A percentile compares a stretch with the other conserved stretches of the same genome.
These are phyloP conservation scores for Propithecus perrieri DNA, from an alignment of 2,797 vertebrate species.

Conservation along the genomic window DNA sequence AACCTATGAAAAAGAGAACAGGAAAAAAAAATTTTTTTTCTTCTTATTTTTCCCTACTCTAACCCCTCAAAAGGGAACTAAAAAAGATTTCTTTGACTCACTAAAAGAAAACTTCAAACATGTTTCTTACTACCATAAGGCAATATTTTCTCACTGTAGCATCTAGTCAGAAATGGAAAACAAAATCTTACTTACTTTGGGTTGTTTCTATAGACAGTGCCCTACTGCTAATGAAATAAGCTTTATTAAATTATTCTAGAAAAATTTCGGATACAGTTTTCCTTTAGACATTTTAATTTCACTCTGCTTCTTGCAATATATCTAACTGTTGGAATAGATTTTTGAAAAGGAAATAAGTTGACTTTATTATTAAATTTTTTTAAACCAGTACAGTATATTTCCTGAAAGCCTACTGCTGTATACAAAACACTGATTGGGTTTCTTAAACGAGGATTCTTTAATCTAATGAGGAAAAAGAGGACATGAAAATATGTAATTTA, in stretches of 20 bases:
- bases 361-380: not conserved
- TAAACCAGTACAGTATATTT: not conserved
- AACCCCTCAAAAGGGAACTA: not conserved
- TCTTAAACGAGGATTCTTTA: not conserved
- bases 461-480: not conserved
- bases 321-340: not conserved
- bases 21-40: not conserved
- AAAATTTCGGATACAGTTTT: not conserved
- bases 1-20: not conserved
- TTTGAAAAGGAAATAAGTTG: not conserved
- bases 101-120: conserved; percentile 5
- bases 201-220: not conserved
- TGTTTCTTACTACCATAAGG: not conserved
- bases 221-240: not conserved
- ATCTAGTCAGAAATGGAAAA: conserved; percentile 20
- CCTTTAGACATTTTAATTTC: not conserved
- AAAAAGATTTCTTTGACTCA: not conserved
- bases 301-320: not conserved
- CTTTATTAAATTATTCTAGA: not conserved
- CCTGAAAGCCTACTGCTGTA: not conserved
- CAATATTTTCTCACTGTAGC: not conserved
- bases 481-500: not conserved
- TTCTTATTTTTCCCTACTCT: not conserved
- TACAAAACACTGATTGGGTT: not conserved
- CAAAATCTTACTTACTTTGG: not conserved